These are phyloP conservation scores for Mythimna albipuncta DNA, from an alignment of 2,888 invertebrate genomes.

Conservation along the genomic window DNA sequence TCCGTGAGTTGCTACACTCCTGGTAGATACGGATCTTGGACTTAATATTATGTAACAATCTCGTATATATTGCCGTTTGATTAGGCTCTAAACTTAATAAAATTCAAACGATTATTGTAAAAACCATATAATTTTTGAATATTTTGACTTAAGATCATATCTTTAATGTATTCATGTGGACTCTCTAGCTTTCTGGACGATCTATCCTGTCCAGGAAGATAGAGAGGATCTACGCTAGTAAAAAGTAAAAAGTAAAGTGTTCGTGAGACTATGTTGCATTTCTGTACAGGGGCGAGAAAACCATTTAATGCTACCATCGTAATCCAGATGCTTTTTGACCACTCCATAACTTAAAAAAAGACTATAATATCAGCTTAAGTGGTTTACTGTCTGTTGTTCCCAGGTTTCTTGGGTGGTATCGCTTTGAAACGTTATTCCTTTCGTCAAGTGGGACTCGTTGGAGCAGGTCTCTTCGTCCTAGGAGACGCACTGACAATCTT, in stretches of 20 bases:
- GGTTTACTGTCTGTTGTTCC: conserved; percentile 45
- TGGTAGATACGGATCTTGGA: conserved; percentile 50
- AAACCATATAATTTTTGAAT: neutral
- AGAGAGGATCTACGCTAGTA: too few relatives aligned
- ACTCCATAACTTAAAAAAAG: neutral
- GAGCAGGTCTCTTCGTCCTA: conserved; percentile 91
- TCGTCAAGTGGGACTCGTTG: conserved; percentile 92
- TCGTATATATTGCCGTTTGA: neutral
- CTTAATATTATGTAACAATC: conserved; percentile 31
- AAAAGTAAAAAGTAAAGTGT: too few relatives aligned
- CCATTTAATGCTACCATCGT: neutral
- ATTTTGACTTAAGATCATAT: neutral
- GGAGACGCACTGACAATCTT: conserved; percentile 92
- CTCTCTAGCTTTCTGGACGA: too few relatives aligned
- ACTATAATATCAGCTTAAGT: neutral
- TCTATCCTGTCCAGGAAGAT: too few relatives aligned
- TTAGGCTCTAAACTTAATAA: neutral
- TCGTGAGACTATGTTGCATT: neutral
- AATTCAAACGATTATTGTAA: neutral
- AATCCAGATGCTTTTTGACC: neutral
- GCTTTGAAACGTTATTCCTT: conserved; percentile 92
- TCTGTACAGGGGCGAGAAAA: neutral
- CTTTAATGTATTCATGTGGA: conserved; percentile 3
- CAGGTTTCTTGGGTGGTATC: conserved; percentile 93
- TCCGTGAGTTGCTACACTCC: conserved; percentile 56